Evolutionary conservation across 2,888 invertebrate species (phyloP), one percentile per base, ranked within the genome.

Genomic region (Tuberolachnus salignus): DNA sequence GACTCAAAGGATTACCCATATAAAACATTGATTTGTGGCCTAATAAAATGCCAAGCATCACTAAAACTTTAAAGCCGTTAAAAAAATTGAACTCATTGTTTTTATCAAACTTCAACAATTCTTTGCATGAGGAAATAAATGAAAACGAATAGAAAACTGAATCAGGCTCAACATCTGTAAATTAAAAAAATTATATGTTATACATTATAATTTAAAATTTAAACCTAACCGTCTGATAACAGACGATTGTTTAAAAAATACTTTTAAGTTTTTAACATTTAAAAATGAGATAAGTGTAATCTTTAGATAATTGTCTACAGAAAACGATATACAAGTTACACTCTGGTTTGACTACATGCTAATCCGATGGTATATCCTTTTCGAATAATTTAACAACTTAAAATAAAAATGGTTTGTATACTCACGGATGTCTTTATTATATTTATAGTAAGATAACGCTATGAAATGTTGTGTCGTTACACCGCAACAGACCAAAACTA

Each of bases 111-210:
- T 64, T 53, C 0, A 55, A 19, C 13, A 74, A 23, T 10, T 55
- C 26, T 26, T 26, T 51, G 14, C 16, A 13, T 3, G 63, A 53
- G 14, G n/a, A n/a, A n/a, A 74, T 74, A 1, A 74, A 44, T 13
- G 74, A 74, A 64, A 74, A 74, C 13, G 46, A 59, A 34, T 57
- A 19, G 3, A 59, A 8, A 26, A 59, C 3, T 46, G 46, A 71
- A 59, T 59, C 1, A 16, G 42, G 11, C 6, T 44, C 19, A 14
- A 13, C 19, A 44, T 3, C 63, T 63, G 14, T 13, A 19, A 44
- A 21, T 63, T 11, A 11, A 3, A 11, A 42, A 19, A 11, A 13
- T 8, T 63, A 0, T 21, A 63, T 0, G 6, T 44, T 63, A 44
- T 9, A 21, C 19, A 59, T 16, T n/a, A n/a, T n/a, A 59, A 9